Evolutionary conservation across 2,888 invertebrate genomes (phyloP).

Genomic region (Platycnemis pennipes): DNA sequence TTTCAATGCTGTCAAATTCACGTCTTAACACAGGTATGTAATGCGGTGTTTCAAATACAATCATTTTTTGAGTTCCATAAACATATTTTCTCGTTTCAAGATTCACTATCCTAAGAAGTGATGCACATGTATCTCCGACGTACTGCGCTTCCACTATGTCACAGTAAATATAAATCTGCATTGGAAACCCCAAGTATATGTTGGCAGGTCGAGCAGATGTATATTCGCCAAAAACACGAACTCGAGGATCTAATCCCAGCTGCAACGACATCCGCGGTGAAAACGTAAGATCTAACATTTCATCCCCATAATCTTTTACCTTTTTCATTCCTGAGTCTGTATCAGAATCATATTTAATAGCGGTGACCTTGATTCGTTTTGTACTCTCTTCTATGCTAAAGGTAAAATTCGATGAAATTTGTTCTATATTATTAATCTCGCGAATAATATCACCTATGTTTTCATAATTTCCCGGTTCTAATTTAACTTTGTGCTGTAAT

Average conservation of each 20-base stretch:
- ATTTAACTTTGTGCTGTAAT: not conserved
- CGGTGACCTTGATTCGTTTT: no score
- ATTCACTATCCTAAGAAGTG: constrained; percentile 74
- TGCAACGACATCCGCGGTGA: constrained; percentile 24
- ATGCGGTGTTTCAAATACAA: no score
- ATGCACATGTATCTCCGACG: constrained; percentile 73
- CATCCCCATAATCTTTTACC: not conserved
- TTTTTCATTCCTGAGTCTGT: not conserved
- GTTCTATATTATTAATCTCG: not conserved
- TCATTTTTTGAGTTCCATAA: constrained; percentile 70
- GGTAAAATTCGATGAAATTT: constrained; percentile 26
- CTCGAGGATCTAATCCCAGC: constrained; percentile 7
- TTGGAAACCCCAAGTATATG: constrained; percentile 66
- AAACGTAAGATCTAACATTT: not conserved
- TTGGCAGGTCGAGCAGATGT: not conserved
- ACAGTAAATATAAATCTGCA: constrained; percentile 72
- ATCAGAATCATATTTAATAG: not conserved
- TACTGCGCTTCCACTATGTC: constrained; percentile 74
- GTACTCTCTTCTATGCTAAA: not conserved
- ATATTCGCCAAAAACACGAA: not conserved
- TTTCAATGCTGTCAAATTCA: constrained; percentile 45
- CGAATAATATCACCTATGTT: not conserved
- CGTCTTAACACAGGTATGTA: constrained; percentile 72
- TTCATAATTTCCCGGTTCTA: constrained; percentile 38
- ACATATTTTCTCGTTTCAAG: constrained; percentile 71